A percentile compares a stretch with the other conserved stretches of the same genome.
Conservation (phyloP, 2,797 vertebrate species). For the Varecia variegata region DNA sequence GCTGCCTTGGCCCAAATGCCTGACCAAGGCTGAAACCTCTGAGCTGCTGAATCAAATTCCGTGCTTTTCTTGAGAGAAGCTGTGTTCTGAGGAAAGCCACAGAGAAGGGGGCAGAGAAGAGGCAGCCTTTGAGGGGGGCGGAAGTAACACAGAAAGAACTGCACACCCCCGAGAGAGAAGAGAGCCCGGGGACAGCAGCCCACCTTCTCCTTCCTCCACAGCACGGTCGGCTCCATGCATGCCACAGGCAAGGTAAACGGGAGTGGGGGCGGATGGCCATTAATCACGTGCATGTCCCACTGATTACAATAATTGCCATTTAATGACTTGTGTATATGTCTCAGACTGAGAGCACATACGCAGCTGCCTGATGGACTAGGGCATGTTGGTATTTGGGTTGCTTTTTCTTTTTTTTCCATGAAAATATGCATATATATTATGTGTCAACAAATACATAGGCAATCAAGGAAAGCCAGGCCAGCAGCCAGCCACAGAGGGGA, state of each 20-base stretch:
- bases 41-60: neutral
- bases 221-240: neutral
- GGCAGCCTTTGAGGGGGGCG: neutral
- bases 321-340: slow-evolving; percentile 61
- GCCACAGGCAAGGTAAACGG: neutral
- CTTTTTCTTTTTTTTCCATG: neutral
- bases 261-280: neutral
- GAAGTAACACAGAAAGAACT: neutral
- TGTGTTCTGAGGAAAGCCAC: neutral
- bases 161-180: accelerated
- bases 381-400: neutral
- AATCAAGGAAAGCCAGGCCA: neutral
- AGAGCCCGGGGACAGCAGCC: neutral
- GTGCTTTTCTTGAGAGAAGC: neutral
- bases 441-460: neutral
- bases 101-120: neutral
- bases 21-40: neutral
- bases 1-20: neutral
- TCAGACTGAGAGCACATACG: neutral
- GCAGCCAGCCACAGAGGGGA: neutral
- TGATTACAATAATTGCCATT: slow-evolving; percentile 47
- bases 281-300: neutral
- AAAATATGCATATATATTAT: neutral
- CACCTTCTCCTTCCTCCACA: neutral
- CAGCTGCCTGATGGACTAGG: neutral